Conservation (phyloP, 2,888 invertebrate species). For the Temnothorax unifasciatus region DNA sequence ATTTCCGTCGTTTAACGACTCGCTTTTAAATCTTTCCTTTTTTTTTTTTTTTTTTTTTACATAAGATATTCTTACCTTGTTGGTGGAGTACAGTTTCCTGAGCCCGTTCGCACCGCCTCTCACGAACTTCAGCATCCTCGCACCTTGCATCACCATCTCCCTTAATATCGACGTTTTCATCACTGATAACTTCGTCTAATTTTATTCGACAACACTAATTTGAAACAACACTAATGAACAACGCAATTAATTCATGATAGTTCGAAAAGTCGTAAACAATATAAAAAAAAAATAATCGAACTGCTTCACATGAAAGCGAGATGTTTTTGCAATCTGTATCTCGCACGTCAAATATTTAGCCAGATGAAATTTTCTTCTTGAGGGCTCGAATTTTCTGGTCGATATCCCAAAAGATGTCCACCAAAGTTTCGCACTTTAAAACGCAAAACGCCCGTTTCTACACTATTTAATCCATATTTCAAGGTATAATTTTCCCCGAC, state of each 20-base stretch:
- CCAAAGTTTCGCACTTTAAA: constrained; percentile 6
- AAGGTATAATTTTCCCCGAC: background rate
- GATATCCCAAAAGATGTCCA: background rate
- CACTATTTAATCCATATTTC: background rate
- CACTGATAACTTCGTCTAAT: background rate
- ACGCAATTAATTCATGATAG: background rate
- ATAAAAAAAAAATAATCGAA: background rate
- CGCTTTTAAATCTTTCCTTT: background rate
- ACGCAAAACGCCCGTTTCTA: background rate
- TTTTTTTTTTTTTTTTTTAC: background rate
- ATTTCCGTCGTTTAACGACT: background rate
- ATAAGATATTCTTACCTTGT: constrained; percentile 71
- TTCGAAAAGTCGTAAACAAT: background rate
- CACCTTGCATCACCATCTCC: constrained; percentile 49
- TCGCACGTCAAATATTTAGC: background rate
- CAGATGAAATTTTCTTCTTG: background rate
- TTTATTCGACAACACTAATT: background rate
- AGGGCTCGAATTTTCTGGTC: constrained; percentile 16
- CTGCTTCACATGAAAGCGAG: background rate
- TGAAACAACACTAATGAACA: too few relatives aligned
- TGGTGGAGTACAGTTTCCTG: constrained; percentile 76
- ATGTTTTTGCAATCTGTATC: constrained; percentile 1
- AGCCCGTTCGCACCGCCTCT: constrained; percentile 73
- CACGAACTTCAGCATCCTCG: constrained; percentile 74
- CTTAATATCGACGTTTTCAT: constrained; percentile 21